Base-by-base conservation (phyloP, 2,113 vertebrate genomes). In the Sylvia atricapilla region DNA sequence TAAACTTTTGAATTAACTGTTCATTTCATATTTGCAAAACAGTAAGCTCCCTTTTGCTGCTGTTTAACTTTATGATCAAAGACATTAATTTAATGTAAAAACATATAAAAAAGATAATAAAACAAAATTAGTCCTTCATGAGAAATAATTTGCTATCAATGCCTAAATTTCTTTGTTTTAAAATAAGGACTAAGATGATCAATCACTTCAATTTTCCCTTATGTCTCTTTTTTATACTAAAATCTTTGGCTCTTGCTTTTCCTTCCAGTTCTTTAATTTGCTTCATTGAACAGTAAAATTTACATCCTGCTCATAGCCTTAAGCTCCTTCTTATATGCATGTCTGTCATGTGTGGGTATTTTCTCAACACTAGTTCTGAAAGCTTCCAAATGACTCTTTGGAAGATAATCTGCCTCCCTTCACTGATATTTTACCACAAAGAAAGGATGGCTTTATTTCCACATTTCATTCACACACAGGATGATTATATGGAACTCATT, bases 191-290 rank as follows among this genome's bases (percentile, higher is more conserved):
- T 16, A 62, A 86, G 75, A 94, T 77, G 92, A 69, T 28, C 11
- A 73, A 73, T 87, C 67, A 82, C 28, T 47, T 80, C 47, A 33
- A 58, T 94, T 93, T 93, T 87, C 74, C 49, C 62, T 78, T 73
- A 44, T 43, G 73, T 70, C 41, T 93, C 72, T 80, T 87, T 90
- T 82, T 87, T 39, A 76, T 52, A 93, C 94, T 64, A 39, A 92
- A 95, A 79, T 41, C 53, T 89, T 94, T 93, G 84, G 84, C 78
- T 95, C 52, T 55, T 88, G 30, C n/a, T 80, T 78, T 78, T 70
- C 58, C 13, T 69, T 85, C 74, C 63, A 87, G 43, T 90, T 95
- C 83, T 96, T 95, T 94, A 93, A 93, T 90, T 90, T 82, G 90
- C 80, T 78, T 93, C 64, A 16, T 39, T 84, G 79, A 46, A 19